Evolutionary conservation across 2,888 invertebrate genomes (phyloP).

Genomic region (Hypena proboscidalis): DNA sequence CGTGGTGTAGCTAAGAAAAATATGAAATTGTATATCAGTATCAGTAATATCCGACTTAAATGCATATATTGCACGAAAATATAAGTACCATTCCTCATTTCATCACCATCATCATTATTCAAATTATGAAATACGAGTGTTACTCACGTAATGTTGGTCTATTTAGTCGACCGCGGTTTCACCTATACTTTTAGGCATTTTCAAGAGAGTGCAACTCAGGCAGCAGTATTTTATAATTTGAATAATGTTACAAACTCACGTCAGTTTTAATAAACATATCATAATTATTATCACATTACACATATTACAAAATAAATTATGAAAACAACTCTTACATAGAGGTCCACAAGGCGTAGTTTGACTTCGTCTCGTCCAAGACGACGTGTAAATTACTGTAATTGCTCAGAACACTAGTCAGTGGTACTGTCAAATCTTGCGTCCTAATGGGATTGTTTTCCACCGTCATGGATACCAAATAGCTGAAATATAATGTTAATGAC

Average conservation of each 20-base stretch:
- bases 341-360: slow-evolving; percentile 67
- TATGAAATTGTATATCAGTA: slow-evolving; percentile 1
- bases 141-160: too few species aligned
- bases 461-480: slow-evolving; percentile 66
- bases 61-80: too few species aligned
- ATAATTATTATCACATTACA: too few species aligned
- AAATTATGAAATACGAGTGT: too few species aligned
- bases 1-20: slow-evolving; percentile 60
- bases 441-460: slow-evolving; percentile 66
- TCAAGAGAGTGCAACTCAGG: too few species aligned
- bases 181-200: too few species aligned
- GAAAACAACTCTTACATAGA: slow-evolving; percentile 59
- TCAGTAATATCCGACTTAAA: neutral
- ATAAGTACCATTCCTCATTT: too few species aligned
- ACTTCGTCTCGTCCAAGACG: slow-evolving; percentile 80
- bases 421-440: slow-evolving; percentile 73
- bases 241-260: too few species aligned
- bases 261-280: too few species aligned
- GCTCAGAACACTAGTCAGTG: slow-evolving; percentile 76
- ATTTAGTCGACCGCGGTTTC: too few species aligned
- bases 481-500: slow-evolving; percentile 53
- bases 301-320: neutral
- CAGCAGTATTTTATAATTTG: too few species aligned
- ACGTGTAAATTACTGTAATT: slow-evolving; percentile 81
- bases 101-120: too few species aligned